Base-by-base conservation (phyloP, 2,888 invertebrate genomes). In the Dusona sp. region DNA sequence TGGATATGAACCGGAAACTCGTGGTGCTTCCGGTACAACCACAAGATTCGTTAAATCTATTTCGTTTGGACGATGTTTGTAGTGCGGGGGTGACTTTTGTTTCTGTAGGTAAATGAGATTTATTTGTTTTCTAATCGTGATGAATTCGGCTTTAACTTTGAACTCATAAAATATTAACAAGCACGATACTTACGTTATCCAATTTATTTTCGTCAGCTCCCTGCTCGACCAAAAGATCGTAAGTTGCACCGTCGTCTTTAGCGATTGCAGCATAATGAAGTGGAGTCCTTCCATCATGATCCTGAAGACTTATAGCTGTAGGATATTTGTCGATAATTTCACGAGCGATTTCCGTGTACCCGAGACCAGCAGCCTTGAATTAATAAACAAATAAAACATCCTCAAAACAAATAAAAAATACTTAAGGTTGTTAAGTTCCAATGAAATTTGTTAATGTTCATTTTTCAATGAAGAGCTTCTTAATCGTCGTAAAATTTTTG, bases 221-320 rank as follows among this genome's bases (percentile, higher is more conserved):
- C 36, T 97, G 95, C 88, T 96, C 96, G 48, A 97, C 96, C 16
- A 99, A 95, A 79, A 97, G 96, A 91, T 97, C 96, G 92, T 97
- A 98, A 91, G 97, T 97, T 88, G 96, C 95, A 88, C 96, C 96
- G 79, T 97, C 97, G 90, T 98, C 98, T 92, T 97, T 97, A 36
- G 97, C 95, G 19, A 97, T 96, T 2, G 98, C 98, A 0, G 98
- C 97, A 94, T 98, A 99, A 94, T 99, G 98, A 72, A 99, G 94
- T 0, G 99, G 97, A 0, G 98, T 98, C 89, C 98, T 96, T 33
- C 98, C 98, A 86, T 98, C 97, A 91, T 96, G 96, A 94, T 99
- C 98, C 25, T 95, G 95, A 54, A 96, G 96, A 74, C 96, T 96
- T 38, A 97, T 95, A 2, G 97, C 96, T 92, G 96, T 95, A 7